phyloP scores from a whole-genome alignment of 2,888 invertebrate species.

The Orgyia antiqua region DNA sequence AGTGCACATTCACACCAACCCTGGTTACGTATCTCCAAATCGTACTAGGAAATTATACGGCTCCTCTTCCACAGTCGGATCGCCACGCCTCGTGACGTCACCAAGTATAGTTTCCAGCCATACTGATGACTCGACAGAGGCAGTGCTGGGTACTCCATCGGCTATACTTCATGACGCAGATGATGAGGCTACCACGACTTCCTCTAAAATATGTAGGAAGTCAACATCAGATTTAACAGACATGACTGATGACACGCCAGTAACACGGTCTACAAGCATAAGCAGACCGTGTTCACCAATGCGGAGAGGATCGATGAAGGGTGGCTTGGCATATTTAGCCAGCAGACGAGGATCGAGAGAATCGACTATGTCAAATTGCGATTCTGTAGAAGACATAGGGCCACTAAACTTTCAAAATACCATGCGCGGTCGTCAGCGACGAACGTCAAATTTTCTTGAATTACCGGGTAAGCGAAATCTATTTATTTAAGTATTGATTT shows the following conservation, averaged over 20 bases:
- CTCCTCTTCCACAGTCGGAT: slow-evolving; percentile 67
- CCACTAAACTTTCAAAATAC: slow-evolving; percentile 89
- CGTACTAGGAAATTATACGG: slow-evolving; percentile 60
- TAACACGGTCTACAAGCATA: slow-evolving; percentile 79
- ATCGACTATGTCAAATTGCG: slow-evolving; percentile 84
- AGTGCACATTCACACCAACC: slow-evolving; percentile 80
- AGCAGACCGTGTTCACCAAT: slow-evolving; percentile 82
- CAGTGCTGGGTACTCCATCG: slow-evolving; percentile 61
- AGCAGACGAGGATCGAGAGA: slow-evolving; percentile 90
- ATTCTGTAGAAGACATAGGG: slow-evolving; percentile 84
- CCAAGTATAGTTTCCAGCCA: slow-evolving; percentile 72
- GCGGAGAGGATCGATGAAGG: slow-evolving; percentile 82
- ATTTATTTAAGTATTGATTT: slow-evolving; percentile 3
- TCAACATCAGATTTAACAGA: slow-evolving; percentile 87
- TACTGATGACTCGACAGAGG: slow-evolving; percentile 66
- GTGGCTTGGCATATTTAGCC: slow-evolving; percentile 88
- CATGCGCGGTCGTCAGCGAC: slow-evolving; percentile 85
- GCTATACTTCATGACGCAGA: slow-evolving; percentile 61
- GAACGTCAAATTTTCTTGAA: slow-evolving; percentile 92
- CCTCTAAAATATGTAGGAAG: slow-evolving; percentile 80
- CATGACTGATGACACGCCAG: slow-evolving; percentile 77
- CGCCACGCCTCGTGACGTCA: slow-evolving; percentile 60
- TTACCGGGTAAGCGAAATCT: slow-evolving; percentile 82
- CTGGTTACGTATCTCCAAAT: slow-evolving; percentile 78
- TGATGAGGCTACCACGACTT: slow-evolving; percentile 65